Conservation (phyloP, 2,797 vertebrate species). For the Myiotriccus ornatus region DNA sequence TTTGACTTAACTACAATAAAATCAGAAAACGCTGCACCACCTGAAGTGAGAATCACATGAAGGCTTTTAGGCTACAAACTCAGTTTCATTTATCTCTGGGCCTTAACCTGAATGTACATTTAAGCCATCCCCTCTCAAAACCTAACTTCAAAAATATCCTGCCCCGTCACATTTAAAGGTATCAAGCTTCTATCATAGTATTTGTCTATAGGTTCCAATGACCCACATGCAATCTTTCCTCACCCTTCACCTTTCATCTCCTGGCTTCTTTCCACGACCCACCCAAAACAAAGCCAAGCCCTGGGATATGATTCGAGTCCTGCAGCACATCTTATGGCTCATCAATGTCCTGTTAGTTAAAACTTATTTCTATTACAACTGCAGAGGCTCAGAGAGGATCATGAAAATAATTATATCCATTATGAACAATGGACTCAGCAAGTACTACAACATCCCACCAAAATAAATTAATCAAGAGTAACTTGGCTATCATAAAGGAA, state of each 20-base stretch:
- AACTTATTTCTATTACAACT: background rate
- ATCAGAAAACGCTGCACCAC: background rate
- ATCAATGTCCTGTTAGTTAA: background rate
- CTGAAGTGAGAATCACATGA: background rate
- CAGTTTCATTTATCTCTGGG: background rate
- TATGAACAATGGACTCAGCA: background rate
- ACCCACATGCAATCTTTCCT: accelerated
- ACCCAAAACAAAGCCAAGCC: background rate
- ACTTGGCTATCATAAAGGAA: background rate
- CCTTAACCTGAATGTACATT: background rate
- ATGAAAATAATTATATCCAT: background rate
- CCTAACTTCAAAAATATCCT: background rate
- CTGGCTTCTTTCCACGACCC: background rate
- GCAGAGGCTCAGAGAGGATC: background rate
- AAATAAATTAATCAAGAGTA: background rate
- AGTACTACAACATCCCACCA: background rate
- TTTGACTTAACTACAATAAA: background rate
- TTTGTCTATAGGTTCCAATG: background rate
- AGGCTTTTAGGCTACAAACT: background rate
- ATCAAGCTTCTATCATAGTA: background rate
- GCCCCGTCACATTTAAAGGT: background rate
- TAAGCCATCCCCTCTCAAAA: background rate
- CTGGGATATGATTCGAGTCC: background rate
- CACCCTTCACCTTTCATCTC: background rate
- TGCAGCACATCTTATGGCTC: background rate